Base-by-base conservation (phyloP, 2,888 invertebrate genomes). In the Drosophila robusta region DNA sequence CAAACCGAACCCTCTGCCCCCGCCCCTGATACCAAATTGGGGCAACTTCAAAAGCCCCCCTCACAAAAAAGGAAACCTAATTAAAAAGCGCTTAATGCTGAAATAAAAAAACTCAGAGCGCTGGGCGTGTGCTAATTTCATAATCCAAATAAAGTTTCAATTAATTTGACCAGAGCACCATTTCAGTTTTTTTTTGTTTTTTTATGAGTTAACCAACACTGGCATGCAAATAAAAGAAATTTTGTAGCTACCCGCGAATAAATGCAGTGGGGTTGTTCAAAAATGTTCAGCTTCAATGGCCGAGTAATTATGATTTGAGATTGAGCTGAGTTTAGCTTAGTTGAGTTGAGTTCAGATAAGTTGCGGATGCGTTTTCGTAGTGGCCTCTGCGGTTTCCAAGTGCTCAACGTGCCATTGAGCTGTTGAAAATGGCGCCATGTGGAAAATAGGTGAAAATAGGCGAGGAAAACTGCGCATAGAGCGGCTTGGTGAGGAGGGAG, bases 141-240 rank as follows among this genome's bases (percentile, higher is more conserved):
- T 87, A 87, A 87, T 85, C 85, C 89, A 85, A 87, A 89, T 84
- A 89, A 89, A 87, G 86, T 89, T 87, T 82, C 87, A 87, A 87
- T 80, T 87, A 84, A 84, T 83, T 87, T 80, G 70, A 61, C 63
- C 77, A 77, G 72, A 66, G 46, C 66, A 67, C 64, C 75, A 69
- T 71, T 80, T 75, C 14, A 49, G 49, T 57, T 61, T 47, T 64
- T 34, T 38, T 46, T 47, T 57, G 12, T 46, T 24, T 52, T 70
- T 50, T 52, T 26, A 2, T 26, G 4, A 42, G 42, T 22, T 22
- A 5, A 26, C 26, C 51, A 26, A 6, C 18, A 11, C 11, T 24
- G 18, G 32, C 32, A 49, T 55, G 16, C 36, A 71, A 57, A 56
- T 56, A 47, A 60, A 68, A 46, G 62, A 78, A 78, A 72, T 44